phyloP scores from a whole-genome alignment of 2,113 vertebrate species.

The Climacteris rufus region DNA sequence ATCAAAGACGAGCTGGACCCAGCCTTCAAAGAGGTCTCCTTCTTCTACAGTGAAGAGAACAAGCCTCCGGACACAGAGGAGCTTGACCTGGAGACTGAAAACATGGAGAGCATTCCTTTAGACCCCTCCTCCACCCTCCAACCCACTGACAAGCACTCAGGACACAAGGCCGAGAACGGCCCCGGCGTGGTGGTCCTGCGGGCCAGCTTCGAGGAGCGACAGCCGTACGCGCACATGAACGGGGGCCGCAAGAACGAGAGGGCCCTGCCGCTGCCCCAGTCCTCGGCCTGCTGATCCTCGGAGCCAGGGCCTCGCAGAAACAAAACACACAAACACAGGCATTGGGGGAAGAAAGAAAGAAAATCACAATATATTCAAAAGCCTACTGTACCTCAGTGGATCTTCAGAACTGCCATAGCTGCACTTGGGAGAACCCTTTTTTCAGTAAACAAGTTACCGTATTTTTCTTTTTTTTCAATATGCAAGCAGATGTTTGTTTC shows the following conservation, averaged over 20 bases:
- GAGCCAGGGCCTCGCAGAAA: not conserved
- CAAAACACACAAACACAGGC: not conserved
- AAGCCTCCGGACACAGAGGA: slow-evolving; percentile 93
- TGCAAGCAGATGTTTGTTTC: slow-evolving; percentile 78
- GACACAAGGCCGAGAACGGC: slow-evolving; percentile 87
- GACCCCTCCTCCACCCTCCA: slow-evolving; percentile 88
- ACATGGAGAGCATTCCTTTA: slow-evolving; percentile 96
- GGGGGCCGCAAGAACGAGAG: slow-evolving; percentile 93
- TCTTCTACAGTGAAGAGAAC: slow-evolving; percentile 99
- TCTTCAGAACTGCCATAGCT: slow-evolving; percentile 79
- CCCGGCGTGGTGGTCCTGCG: slow-evolving; percentile 84
- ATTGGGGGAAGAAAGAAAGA: slow-evolving; percentile 39
- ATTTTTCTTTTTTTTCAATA: slow-evolving; percentile 71
- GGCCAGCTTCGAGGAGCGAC: slow-evolving; percentile 89
- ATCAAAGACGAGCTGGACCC: slow-evolving; percentile 94
- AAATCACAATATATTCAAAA: slow-evolving; percentile 69
- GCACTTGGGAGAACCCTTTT: slow-evolving; percentile 75
- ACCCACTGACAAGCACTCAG: slow-evolving; percentile 86
- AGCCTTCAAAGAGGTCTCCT: slow-evolving; percentile 90
- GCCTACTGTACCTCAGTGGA: slow-evolving; percentile 88
- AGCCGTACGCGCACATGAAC: slow-evolving; percentile 98
- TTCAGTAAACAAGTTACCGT: slow-evolving; percentile 70
- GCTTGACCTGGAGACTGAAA: slow-evolving; percentile 92
- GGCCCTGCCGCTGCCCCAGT: slow-evolving; percentile 94
- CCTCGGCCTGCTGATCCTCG: slow-evolving; percentile 94